A percentile compares a stretch with the other conserved stretches of the same genome.
Evolutionary conservation across 2,797 vertebrate genomes (phyloP).

Genomic region (Chaetophractus vellerosus): DNA sequence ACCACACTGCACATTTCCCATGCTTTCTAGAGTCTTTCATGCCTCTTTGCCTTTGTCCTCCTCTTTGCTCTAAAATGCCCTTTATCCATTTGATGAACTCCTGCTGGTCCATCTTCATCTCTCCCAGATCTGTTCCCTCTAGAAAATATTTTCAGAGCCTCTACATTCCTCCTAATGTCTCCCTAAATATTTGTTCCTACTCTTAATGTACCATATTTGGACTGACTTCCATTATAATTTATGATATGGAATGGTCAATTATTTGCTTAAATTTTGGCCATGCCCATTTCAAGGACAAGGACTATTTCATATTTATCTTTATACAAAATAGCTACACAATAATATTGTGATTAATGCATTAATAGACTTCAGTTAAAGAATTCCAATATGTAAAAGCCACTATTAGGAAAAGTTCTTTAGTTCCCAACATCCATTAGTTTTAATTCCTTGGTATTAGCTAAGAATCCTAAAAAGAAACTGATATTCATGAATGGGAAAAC

Average conservation of each 20-base stretch:
- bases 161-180: fast-evolving
- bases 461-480: neutral
- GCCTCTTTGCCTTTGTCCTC: too few species aligned
- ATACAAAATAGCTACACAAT: neutral
- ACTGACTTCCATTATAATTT: neutral
- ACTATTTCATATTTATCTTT: neutral
- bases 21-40: fast-evolving
- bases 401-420: neutral
- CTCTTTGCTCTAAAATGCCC: neutral
- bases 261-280: fast-evolving
- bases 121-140: fast-evolving
- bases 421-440: neutral
- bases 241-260: fast-evolving
- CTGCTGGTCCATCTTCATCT: too few species aligned
- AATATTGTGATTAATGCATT: fast-evolving
- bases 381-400: too few species aligned
- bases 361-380: neutral
- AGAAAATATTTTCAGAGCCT: neutral
- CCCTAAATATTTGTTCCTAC: neutral
- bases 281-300: neutral
- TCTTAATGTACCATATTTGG: neutral
- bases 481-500: neutral
- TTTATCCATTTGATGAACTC: neutral
- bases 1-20: fast-evolving
- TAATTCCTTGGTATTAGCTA: neutral